Conservation (phyloP, 2,888 invertebrate species). For the Aethes cnicana region DNA sequence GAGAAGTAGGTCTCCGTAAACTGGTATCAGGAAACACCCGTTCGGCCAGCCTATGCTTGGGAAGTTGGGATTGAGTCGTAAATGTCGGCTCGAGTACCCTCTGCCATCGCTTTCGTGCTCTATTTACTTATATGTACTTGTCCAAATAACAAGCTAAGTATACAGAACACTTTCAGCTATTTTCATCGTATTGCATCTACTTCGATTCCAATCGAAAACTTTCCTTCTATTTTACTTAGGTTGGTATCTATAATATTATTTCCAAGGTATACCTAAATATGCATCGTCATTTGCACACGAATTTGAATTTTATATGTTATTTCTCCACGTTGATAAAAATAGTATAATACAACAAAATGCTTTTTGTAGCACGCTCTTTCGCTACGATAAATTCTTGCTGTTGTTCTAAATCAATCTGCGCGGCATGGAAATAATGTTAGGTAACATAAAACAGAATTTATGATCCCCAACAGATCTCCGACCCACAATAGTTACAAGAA, state of each 20-base stretch:
- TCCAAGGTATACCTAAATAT: too few species aligned
- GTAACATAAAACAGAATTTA: slow-evolving; percentile 67
- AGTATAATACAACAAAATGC: neutral
- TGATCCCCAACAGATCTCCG: slow-evolving; percentile 53
- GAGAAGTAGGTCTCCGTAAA: slow-evolving; percentile 59
- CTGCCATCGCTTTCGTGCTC: slow-evolving; percentile 66
- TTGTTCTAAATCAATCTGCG: slow-evolving; percentile 54
- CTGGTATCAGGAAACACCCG: slow-evolving; percentile 61
- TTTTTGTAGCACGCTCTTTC: slow-evolving; percentile 17
- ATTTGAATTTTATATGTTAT: neutral
- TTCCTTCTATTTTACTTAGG: too few species aligned
- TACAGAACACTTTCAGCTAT: slow-evolving; percentile 58
- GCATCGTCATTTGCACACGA: too few species aligned
- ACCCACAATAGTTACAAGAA: slow-evolving; percentile 51
- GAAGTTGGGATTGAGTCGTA: slow-evolving; percentile 80
- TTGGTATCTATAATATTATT: too few species aligned
- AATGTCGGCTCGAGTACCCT: slow-evolving; percentile 74
- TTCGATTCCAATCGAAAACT: too few species aligned
- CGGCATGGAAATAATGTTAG: slow-evolving; percentile 41
- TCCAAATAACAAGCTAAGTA: slow-evolving; percentile 54
- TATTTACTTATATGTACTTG: slow-evolving; percentile 67
- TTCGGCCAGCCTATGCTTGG: slow-evolving; percentile 62
- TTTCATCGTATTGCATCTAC: too few species aligned
- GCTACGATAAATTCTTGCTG: slow-evolving; percentile 34
- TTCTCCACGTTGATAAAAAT: slow-evolving; percentile 3